These are phyloP conservation scores for Petroica traversi DNA, from an alignment of 2,113 vertebrate genomes.

Conservation along the genomic window DNA sequence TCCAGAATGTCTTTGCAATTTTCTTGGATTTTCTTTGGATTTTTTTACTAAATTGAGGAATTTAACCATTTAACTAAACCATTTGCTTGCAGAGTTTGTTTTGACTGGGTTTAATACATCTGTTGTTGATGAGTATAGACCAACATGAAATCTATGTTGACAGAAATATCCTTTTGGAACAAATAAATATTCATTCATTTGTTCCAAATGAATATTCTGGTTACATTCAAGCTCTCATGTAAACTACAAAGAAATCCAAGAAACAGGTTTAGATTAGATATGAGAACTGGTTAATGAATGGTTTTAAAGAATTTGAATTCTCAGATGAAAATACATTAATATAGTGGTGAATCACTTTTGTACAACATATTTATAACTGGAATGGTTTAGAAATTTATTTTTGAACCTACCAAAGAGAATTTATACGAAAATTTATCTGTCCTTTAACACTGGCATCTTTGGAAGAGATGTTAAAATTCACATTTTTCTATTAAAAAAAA, in stretches of 20 bases:
- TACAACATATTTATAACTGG: background rate
- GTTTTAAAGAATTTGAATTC: background rate
- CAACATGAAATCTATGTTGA: background rate
- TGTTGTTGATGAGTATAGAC: background rate
- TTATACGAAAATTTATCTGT: background rate
- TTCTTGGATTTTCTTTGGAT: background rate
- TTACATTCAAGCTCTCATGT: background rate
- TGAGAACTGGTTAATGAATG: background rate
- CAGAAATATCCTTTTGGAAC: background rate
- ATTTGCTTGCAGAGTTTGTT: background rate
- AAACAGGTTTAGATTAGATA: background rate
- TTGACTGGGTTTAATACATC: background rate
- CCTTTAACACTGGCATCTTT: background rate
- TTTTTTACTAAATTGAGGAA: background rate
- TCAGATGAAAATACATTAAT: background rate
- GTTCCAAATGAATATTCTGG: background rate
- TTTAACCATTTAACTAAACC: background rate
- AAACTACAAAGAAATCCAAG: background rate
- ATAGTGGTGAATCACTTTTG: background rate
- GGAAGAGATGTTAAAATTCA: background rate
- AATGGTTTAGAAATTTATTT: background rate
- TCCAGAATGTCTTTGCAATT: background rate
- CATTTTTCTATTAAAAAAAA: background rate
- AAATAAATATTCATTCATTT: background rate
- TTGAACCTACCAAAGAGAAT: background rate